phyloP scores from a whole-genome alignment of 2,888 invertebrate genomes.

The Operophtera brumata region DNA sequence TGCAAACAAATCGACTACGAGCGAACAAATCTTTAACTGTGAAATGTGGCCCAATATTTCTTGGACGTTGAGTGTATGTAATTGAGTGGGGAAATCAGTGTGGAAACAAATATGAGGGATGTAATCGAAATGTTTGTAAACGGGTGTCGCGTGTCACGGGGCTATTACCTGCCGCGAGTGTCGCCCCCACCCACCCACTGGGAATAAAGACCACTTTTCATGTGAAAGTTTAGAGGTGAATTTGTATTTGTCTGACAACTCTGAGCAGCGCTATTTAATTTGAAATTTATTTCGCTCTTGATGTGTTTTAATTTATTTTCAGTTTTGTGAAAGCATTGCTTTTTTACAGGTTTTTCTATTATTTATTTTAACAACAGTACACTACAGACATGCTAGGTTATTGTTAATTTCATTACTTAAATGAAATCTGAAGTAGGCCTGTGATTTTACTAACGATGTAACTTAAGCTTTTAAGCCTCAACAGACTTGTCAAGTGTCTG shows the following conservation, averaged over 20 bases:
- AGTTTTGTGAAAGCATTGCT: conserved; percentile 1
- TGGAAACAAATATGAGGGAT: conserved; percentile 71
- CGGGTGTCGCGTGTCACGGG: conserved; percentile 67
- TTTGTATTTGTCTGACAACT: conserved; percentile 28
- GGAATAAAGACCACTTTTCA: conserved; percentile 43
- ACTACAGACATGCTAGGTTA: neutral
- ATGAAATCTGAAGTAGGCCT: conserved; percentile 3
- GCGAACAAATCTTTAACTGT: conserved; percentile 22
- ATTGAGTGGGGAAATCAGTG: conserved; percentile 60
- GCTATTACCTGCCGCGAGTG: conserved; percentile 57
- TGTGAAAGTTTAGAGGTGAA: conserved; percentile 33
- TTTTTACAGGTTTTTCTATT: neutral
- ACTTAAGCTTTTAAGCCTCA: conserved; percentile 4
- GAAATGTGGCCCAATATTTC: conserved; percentile 29
- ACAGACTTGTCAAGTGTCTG: conserved; percentile 10
- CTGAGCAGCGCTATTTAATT: conserved; percentile 13
- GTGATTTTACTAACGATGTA: neutral
- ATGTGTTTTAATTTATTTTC: conserved; percentile 6
- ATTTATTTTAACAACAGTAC: neutral
- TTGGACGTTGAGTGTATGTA: conserved; percentile 43
- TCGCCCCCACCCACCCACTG: conserved; percentile 38
- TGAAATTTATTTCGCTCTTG: conserved; percentile 4
- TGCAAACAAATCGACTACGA: conserved; percentile 20
- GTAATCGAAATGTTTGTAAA: conserved; percentile 76
- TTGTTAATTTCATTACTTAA: too few species aligned